Conservation (phyloP, 2,888 invertebrate genomes). For the Poecilus cupreus region DNA sequence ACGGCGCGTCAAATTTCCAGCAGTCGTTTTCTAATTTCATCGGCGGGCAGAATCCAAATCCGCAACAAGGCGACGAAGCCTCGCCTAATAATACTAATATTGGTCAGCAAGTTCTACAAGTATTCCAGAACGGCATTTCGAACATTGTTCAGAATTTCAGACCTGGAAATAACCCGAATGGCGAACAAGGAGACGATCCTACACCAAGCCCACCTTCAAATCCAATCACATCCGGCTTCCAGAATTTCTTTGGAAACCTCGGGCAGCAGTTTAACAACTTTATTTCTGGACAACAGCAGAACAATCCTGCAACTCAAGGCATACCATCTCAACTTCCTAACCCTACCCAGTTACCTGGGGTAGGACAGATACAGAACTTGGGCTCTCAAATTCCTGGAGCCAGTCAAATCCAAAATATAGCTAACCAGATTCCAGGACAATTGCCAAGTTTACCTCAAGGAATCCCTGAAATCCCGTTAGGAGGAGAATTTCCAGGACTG, state of each 20-base stretch:
- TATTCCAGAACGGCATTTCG: slow-evolving; percentile 27
- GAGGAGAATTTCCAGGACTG: slow-evolving; percentile 1
- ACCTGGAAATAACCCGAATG: background rate
- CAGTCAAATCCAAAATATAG: slow-evolving; percentile 7
- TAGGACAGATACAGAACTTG: background rate
- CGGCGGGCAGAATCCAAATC: slow-evolving; percentile 25
- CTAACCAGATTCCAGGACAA: background rate
- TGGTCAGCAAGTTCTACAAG: slow-evolving; percentile 35
- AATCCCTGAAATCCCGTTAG: background rate
- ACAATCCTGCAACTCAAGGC: background rate
- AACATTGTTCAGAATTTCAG: slow-evolving; percentile 27
- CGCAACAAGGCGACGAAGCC: slow-evolving; percentile 33
- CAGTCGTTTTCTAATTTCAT: slow-evolving; percentile 14
- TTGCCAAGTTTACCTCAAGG: background rate
- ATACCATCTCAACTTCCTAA: slow-evolving; percentile 3
- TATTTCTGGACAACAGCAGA: slow-evolving; percentile 27
- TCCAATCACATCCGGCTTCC: background rate
- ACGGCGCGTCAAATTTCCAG: slow-evolving; percentile 40
- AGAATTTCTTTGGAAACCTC: background rate
- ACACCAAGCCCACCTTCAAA: background rate
- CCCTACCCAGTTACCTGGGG: slow-evolving; percentile 11
- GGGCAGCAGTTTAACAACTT: slow-evolving; percentile 43
- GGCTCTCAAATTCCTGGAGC: slow-evolving; percentile 15
- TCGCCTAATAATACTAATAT: background rate
- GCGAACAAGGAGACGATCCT: slow-evolving; percentile 33